These are phyloP conservation scores for Chlamydotis undulata DNA, from an alignment of 2,113 vertebrate genomes.

Conservation along the genomic window DNA sequence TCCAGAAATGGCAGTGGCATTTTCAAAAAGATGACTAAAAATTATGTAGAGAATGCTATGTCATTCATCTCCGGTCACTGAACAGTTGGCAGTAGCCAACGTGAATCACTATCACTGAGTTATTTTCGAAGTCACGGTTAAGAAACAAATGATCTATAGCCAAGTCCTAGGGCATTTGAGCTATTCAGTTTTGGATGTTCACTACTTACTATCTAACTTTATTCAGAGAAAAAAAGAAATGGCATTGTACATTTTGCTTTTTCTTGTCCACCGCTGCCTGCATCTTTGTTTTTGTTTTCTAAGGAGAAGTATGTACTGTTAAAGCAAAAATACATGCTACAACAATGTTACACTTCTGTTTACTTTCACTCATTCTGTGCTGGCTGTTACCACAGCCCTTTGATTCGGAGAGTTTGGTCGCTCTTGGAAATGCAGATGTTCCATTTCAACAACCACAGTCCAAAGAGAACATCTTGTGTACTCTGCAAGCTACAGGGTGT, in stretches of 20 bases:
- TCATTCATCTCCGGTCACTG: not conserved
- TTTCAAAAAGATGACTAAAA: not conserved
- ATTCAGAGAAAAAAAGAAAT: not conserved
- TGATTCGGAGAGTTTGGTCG: not conserved
- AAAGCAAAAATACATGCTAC: slow-evolving; percentile 11
- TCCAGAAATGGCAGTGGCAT: not conserved
- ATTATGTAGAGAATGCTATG: not conserved
- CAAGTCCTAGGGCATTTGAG: not conserved
- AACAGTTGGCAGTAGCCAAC: not conserved
- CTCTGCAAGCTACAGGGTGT: not conserved
- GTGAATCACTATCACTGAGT: not conserved
- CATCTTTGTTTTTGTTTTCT: not conserved
- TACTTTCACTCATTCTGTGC: not conserved
- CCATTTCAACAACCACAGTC: slow-evolving; percentile 1
- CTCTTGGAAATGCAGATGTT: slow-evolving; percentile 20
- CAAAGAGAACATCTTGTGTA: not conserved
- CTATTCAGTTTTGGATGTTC: not conserved
- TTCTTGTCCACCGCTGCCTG: not conserved
- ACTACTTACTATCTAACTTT: not conserved
- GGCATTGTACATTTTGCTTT: not conserved
- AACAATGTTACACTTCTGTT: not conserved
- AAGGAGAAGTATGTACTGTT: not conserved
- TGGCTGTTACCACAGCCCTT: slow-evolving; percentile 7
- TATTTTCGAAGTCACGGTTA: not conserved
- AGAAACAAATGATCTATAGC: not conserved